Evolutionary conservation across 2,888 invertebrate species (phyloP).

Genomic region (Operophtera brumata): DNA sequence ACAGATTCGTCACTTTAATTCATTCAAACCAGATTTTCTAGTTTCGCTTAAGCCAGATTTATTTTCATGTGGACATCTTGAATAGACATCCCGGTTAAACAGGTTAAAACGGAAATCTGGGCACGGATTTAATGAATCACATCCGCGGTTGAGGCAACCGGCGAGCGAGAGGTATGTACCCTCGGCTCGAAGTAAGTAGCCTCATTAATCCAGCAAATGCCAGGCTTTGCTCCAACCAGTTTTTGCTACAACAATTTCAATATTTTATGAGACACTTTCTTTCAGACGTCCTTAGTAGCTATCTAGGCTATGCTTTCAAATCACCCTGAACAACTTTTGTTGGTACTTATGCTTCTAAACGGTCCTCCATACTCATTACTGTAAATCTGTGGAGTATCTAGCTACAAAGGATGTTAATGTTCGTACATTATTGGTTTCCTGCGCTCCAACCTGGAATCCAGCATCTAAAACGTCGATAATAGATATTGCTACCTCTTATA

Average conservation of each 20-base stretch:
- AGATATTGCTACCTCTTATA: constrained; percentile 1
- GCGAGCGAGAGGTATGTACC: constrained; percentile 43
- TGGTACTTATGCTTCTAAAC: neutral
- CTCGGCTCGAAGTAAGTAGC: constrained; percentile 40
- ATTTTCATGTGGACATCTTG: constrained; percentile 39
- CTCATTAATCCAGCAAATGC: constrained; percentile 47
- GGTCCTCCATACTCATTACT: neutral
- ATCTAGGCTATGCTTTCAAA: neutral
- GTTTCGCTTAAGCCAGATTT: constrained; percentile 16
- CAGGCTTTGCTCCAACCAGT: constrained; percentile 19
- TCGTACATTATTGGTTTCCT: neutral
- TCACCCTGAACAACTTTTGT: neutral
- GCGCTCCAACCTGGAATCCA: constrained; percentile 1
- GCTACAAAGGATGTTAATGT: constrained; percentile 2
- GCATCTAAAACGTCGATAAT: neutral
- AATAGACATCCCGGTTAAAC: constrained; percentile 53
- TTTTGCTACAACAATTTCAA: constrained; percentile 14
- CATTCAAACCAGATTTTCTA: constrained; percentile 23
- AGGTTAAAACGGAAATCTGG: constrained; percentile 74
- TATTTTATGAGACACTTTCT: constrained; percentile 18
- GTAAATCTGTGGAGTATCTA: neutral
- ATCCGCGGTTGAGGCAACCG: constrained; percentile 60
- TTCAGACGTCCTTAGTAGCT: neutral
- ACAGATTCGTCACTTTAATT: constrained; percentile 18
- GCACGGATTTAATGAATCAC: constrained; percentile 68